Evolutionary conservation across 1,140 invertebrate species (phyloP), one percentile per base, ranked within the genome.

Genomic region (Cryptotermes secundus): DNA sequence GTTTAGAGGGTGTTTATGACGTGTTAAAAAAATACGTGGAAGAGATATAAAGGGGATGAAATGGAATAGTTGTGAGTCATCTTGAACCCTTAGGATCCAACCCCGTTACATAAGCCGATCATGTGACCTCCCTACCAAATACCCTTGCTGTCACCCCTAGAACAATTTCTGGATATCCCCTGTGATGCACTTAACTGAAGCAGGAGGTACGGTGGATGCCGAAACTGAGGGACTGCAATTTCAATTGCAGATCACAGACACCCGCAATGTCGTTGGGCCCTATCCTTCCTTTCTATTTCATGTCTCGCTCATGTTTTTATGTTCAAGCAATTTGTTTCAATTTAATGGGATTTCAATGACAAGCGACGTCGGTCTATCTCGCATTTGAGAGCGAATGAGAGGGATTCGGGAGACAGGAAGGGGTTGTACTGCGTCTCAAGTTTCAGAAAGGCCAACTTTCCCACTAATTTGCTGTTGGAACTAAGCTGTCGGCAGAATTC

Each of bases 281-380:
- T 65, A 65, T n/a, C 24, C n/a, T 31, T 12, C 26, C 59, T 12
- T 14, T 49, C 9, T 49, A 14, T n/a, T n/a, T 2, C 3, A n/a
- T 65, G 59, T 12, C 59, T 3, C 59, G 59, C 12, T 65, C 59
- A 65, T 65, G n/a, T 65, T 65, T 65, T 65, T 65, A n/a, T 65
- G 59, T 65, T 26, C 22, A 65, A 65, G 59, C n/a, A 65, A 65
- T 65, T n/a, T 65, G 59, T 65, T 65, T 65, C 59, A n/a, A 65
- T 65, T n/a, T 65, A 65, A 65, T 65, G 59, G 59, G 59, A 65
- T 65, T 65, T 65, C 59, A 65, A 12, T 65, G 59, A 65, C 59
- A 65, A 65, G 59, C n/a, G 59, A n/a, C 19, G 53, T 59, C 16
- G 16, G 53, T 59, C 19, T 59, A 59, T 9, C 16, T 59, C 53